These are phyloP conservation scores for Hermaeophaga mercurialis DNA, from an alignment of 2,888 invertebrate species.

Conservation along the genomic window DNA sequence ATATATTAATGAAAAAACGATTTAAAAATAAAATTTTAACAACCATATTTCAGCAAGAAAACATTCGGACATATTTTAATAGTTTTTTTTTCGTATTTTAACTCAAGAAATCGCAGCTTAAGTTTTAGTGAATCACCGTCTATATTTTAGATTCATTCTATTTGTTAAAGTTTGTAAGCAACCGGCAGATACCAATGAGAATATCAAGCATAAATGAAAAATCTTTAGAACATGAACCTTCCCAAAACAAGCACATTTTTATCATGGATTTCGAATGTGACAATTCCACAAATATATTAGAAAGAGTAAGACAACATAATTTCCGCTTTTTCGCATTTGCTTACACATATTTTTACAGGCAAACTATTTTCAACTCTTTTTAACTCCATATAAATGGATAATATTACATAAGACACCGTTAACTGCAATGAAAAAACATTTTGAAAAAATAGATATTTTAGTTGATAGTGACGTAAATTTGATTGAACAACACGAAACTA, in stretches of 20 bases:
- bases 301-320: slow-evolving; percentile 46
- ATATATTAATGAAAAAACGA: no score
- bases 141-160: slow-evolving; percentile 37
- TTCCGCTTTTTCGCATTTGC: not conserved
- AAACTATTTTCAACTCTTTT: slow-evolving; percentile 57
- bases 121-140: no score
- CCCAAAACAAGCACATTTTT: slow-evolving; percentile 50
- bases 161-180: slow-evolving; percentile 35
- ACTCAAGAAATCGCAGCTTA: no score
- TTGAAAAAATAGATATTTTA: slow-evolving; percentile 48
- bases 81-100: no score
- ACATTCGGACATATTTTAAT: no score
- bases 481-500: slow-evolving; percentile 53
- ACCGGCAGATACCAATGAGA: slow-evolving; percentile 30
- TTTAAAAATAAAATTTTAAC: no score
- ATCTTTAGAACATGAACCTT: slow-evolving; percentile 32
- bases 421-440: slow-evolving; percentile 24
- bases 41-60: no score
- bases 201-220: slow-evolving; percentile 27
- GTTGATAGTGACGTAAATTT: slow-evolving; percentile 62
- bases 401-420: slow-evolving; percentile 37
- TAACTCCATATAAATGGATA: slow-evolving; percentile 62
- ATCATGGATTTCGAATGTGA: slow-evolving; percentile 57
- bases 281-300: slow-evolving; percentile 48
- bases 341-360: slow-evolving; percentile 52